These are phyloP conservation scores for Prolemur simus DNA, from an alignment of 2,113 vertebrate species.

Conservation along the genomic window DNA sequence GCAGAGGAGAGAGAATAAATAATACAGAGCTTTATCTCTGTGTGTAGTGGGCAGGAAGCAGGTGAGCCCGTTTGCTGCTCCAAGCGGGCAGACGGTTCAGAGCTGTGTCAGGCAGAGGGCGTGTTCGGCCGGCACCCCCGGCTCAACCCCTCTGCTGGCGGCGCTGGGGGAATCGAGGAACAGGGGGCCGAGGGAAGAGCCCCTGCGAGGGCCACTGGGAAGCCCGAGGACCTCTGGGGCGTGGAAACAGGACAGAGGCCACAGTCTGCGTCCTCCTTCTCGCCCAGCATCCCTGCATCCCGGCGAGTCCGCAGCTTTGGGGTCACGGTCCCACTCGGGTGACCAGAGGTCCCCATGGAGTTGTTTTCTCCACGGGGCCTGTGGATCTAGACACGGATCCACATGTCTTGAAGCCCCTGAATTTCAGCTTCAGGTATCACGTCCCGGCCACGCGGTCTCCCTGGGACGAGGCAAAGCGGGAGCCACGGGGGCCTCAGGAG, in stretches of 20 bases:
- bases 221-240: neutral
- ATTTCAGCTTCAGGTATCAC: neutral
- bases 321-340: no score
- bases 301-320: neutral
- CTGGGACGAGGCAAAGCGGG: neutral
- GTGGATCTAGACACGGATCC: neutral
- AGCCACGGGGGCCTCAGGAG: no score
- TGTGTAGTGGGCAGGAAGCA: neutral
- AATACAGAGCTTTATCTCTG: constrained; percentile 50
- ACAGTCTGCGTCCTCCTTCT: neutral
- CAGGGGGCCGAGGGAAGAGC: neutral
- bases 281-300: neutral
- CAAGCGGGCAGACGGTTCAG: constrained; percentile 16
- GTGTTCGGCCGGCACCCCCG: accelerated
- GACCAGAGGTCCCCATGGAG: neutral
- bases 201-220: accelerated
- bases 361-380: neutral
- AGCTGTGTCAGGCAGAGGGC: neutral
- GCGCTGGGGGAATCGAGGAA: neutral
- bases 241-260: neutral
- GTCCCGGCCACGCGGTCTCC: neutral
- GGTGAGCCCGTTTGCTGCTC: neutral
- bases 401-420: neutral
- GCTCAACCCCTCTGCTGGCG: neutral
- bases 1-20: constrained; percentile 62